A percentile compares a stretch with the other conserved stretches of the same genome.
These are phyloP conservation scores for Acanthornis magna DNA, from an alignment of 2,797 vertebrate genomes.

Conservation along the genomic window DNA sequence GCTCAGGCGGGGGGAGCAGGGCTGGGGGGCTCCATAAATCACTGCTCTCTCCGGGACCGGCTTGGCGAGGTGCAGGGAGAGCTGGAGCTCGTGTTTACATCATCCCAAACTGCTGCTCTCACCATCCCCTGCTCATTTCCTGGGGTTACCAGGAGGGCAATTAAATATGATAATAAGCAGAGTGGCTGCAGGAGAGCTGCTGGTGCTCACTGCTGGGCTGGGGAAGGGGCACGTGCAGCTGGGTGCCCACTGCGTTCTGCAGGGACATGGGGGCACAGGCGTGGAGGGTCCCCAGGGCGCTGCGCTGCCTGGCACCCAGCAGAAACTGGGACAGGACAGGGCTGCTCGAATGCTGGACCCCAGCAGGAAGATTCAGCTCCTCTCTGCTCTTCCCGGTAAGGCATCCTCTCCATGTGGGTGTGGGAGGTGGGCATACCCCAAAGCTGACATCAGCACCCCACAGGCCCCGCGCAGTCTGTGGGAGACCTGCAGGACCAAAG, in stretches of 20 bases:
- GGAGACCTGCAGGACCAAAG: not conserved
- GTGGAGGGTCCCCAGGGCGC: accelerated
- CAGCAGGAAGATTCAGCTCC: not conserved
- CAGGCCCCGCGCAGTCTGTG: not conserved
- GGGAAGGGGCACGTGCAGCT: not conserved
- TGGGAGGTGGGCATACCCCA: not conserved
- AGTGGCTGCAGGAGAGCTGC: conserved; percentile 63
- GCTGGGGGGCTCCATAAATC: conserved; percentile 31
- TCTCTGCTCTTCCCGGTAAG: accelerated
- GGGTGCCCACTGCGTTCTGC: accelerated
- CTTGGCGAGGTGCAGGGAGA: conserved; percentile 25
- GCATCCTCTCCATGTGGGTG: accelerated
- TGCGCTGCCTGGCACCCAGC: not conserved
- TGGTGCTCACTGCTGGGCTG: not conserved
- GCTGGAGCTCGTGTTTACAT: conserved; percentile 71
- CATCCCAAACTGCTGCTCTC: conserved; percentile 49
- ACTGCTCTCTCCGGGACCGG: conserved; percentile 54
- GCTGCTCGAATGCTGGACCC: not conserved
- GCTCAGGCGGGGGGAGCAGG: not conserved
- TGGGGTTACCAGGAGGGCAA: conserved; percentile 69
- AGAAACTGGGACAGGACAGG: accelerated
- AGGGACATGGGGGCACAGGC: not conserved
- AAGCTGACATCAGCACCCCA: not conserved
- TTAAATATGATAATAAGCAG: conserved; percentile 80
- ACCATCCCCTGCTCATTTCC: conserved; percentile 63